Conservation (phyloP, 2,113 vertebrate species). For the Jaculus jaculus region DNA sequence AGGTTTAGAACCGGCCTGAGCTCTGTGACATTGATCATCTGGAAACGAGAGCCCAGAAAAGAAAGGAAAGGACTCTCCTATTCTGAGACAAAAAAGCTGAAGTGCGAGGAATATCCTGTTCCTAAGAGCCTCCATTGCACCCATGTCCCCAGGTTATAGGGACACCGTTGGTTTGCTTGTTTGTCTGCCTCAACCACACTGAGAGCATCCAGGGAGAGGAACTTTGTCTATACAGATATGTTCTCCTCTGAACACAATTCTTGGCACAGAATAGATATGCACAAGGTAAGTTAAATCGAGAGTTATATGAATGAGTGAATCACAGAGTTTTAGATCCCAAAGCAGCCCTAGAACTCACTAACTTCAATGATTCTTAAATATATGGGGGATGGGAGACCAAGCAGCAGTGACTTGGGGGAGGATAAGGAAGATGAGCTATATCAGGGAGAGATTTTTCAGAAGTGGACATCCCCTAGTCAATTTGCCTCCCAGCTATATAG, state of each 20-base stretch:
- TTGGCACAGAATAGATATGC: not conserved
- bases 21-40: not conserved
- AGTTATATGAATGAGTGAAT: not conserved
- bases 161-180: not conserved
- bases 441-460: not conserved
- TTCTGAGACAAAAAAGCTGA: not conserved
- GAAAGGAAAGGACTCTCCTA: not conserved
- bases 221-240: not conserved
- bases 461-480: not conserved
- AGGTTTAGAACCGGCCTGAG: not conserved
- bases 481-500: too few species aligned
- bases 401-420: not conserved
- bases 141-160: not conserved
- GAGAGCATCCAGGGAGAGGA: not conserved
- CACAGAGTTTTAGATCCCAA: not conserved
- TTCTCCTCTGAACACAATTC: not conserved
- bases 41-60: slow-evolving; percentile 19
- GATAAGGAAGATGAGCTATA: not conserved
- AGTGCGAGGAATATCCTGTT: not conserved
- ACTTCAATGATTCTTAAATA: not conserved
- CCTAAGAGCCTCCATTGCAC: not conserved
- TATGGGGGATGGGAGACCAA: not conserved
- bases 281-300: not conserved
- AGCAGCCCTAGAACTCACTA: not conserved
- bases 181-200: not conserved